Percentiles rank a stretch among this genome's conserved stretches.
phyloP scores from a whole-genome alignment of 2,113 vertebrate species.

The Cyanocitta stelleri region DNA sequence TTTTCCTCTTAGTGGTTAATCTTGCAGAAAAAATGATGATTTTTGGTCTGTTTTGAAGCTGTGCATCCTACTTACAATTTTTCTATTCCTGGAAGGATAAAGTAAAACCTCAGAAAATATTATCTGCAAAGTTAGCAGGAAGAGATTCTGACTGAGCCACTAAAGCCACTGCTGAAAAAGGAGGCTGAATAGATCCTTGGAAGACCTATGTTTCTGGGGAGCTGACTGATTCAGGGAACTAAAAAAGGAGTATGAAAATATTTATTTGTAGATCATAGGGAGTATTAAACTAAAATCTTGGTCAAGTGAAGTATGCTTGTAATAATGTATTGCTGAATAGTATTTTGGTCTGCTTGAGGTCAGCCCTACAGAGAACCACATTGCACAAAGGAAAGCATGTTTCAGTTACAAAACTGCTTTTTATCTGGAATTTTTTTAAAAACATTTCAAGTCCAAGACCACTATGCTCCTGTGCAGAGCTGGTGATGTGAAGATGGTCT shows the following conservation, averaged over 20 bases:
- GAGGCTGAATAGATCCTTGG: background rate
- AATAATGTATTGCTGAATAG: background rate
- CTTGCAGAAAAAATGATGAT: rapidly evolving
- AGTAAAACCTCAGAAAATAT: background rate
- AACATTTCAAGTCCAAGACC: background rate
- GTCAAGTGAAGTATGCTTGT: background rate
- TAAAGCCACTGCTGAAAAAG: background rate
- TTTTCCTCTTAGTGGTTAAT: background rate
- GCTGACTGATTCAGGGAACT: background rate
- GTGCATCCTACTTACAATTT: background rate
- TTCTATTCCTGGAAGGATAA: background rate
- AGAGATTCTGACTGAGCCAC: background rate
- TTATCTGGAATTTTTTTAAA: background rate
- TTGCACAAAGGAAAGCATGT: rapidly evolving
- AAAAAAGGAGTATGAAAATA: background rate
- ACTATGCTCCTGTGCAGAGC: background rate
- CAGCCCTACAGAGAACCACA: background rate
- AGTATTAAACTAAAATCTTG: background rate
- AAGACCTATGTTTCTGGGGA: background rate
- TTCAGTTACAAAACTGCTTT: background rate
- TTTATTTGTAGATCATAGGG: background rate
- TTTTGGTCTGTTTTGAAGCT: background rate
- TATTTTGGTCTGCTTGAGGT: background rate
- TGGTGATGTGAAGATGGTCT: background rate
- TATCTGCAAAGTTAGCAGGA: background rate